phyloP scores from a whole-genome alignment of 2,797 vertebrate species.

The Novumbra hubbsi region DNA sequence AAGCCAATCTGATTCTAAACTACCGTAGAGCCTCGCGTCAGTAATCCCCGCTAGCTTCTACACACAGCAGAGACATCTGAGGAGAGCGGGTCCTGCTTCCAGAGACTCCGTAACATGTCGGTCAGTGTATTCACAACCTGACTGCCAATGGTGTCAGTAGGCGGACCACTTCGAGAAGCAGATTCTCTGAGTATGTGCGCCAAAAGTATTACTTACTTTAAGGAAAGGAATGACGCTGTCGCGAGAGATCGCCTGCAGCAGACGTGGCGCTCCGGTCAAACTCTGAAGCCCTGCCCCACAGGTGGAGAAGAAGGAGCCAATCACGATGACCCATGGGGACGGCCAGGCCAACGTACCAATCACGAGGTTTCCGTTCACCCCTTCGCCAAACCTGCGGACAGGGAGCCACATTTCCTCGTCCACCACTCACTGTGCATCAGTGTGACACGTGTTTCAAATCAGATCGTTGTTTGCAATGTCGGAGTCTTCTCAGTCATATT shows the following conservation, averaged over 20 bases:
- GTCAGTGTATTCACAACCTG: background rate
- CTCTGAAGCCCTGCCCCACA: conserved; percentile 97
- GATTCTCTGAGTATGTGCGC: background rate
- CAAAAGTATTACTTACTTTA: conserved; percentile 71
- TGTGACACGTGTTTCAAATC: background rate
- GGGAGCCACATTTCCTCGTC: background rate
- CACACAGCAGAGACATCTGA: background rate
- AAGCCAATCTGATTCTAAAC: background rate
- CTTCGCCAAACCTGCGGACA: conserved; percentile 88
- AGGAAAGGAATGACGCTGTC: conserved; percentile 97
- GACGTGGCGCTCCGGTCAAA: conserved; percentile 93
- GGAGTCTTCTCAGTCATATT: background rate
- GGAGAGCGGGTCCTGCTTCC: background rate
- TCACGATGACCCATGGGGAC: conserved; percentile 96
- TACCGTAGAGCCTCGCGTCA: background rate
- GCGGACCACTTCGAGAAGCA: background rate
- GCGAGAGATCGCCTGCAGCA: conserved; percentile 92
- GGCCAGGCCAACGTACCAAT: conserved; percentile 97
- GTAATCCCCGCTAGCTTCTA: conserved; percentile 2
- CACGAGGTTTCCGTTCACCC: conserved; percentile 91
- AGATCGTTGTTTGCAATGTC: too few species aligned
- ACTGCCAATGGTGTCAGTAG: background rate
- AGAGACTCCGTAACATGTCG: background rate
- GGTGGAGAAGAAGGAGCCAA: conserved; percentile 96
- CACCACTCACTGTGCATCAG: background rate